Percentiles rank a stretch among this genome's conserved stretches.
Evolutionary conservation across 2,888 invertebrate genomes (phyloP).

Genomic region (Dicranocentrus wangi): DNA sequence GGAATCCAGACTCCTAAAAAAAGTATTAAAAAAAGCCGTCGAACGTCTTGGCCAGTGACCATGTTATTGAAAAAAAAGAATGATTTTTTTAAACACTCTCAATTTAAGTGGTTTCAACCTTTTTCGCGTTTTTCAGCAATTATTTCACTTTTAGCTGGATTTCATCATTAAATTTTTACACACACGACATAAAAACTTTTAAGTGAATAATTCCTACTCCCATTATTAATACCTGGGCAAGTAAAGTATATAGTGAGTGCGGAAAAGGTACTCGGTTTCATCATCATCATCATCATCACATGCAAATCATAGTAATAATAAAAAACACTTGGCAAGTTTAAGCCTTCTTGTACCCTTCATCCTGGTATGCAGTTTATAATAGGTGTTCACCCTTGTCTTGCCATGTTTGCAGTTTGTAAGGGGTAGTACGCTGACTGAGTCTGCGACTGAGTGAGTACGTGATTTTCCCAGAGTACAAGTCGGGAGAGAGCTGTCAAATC

Average conservation of each 20-base stretch:
- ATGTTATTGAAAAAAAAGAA: too few species aligned
- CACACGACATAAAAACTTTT: conserved; percentile 1
- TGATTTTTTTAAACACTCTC: too few species aligned
- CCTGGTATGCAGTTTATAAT: conserved; percentile 51
- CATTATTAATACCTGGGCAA: conserved; percentile 43
- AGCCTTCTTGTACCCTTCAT: conserved; percentile 53
- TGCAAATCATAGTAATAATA: conserved; percentile 50
- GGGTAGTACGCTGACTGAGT: conserved; percentile 3
- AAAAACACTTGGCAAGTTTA: conserved; percentile 16
- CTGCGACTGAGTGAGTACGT: not conserved
- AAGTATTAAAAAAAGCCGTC: conserved; percentile 20
- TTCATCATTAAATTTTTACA: conserved; percentile 17
- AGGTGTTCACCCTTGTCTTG: conserved; percentile 20
- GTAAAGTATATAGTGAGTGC: not conserved
- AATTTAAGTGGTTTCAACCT: conserved; percentile 53
- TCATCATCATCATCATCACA: conserved; percentile 36
- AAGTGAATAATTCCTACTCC: conserved; percentile 58
- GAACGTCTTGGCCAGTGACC: too few species aligned
- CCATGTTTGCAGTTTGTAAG: conserved; percentile 60
- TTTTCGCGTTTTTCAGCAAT: conserved; percentile 41
- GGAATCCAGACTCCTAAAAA: not conserved
- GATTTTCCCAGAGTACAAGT: conserved; percentile 1
- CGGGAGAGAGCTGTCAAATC: conserved; percentile 62
- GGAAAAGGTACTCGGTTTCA: too few species aligned
- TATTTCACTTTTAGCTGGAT: conserved; percentile 14